phyloP scores from a whole-genome alignment of 2,888 invertebrate species.

The Dasypolia templi region DNA sequence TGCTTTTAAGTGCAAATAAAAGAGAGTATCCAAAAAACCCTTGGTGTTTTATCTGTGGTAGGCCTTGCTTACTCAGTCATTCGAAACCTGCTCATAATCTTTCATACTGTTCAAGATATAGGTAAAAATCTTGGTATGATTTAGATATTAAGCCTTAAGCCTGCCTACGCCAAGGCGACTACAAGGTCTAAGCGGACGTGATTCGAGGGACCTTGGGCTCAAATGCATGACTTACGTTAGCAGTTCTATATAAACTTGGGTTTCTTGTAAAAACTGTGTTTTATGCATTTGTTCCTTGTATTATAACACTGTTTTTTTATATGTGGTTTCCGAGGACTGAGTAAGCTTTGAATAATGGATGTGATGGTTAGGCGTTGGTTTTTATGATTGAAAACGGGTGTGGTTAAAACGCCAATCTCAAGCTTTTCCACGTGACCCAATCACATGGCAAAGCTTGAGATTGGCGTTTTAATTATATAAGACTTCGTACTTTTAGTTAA shows the following conservation, averaged over 20 bases:
- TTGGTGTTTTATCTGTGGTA: too few species aligned
- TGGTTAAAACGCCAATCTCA: too few species aligned
- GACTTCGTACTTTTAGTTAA: background rate
- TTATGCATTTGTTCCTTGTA: constrained; percentile 16
- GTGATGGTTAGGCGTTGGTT: constrained; percentile 1
- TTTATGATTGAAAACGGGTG: constrained; percentile 36
- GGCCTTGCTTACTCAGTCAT: background rate
- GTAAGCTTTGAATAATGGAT: constrained; percentile 38
- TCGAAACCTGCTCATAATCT: background rate
- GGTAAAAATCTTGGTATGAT: constrained; percentile 20
- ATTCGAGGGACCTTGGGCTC: constrained; percentile 57
- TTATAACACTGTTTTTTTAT: background rate
- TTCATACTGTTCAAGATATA: background rate
- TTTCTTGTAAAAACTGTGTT: constrained; percentile 42
- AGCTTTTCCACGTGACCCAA: too few species aligned
- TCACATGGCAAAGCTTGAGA: background rate
- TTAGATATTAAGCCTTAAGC: constrained; percentile 35
- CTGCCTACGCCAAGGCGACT: constrained; percentile 50
- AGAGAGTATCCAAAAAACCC: too few species aligned
- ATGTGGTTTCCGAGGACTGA: constrained; percentile 6
- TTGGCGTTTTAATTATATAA: constrained; percentile 8
- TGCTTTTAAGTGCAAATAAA: too few species aligned
- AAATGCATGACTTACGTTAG: constrained; percentile 48
- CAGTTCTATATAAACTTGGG: constrained; percentile 52
- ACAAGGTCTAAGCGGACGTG: constrained; percentile 63